Base-by-base conservation (phyloP, 2,888 invertebrate species). In the Ganaspis brasiliensis region DNA sequence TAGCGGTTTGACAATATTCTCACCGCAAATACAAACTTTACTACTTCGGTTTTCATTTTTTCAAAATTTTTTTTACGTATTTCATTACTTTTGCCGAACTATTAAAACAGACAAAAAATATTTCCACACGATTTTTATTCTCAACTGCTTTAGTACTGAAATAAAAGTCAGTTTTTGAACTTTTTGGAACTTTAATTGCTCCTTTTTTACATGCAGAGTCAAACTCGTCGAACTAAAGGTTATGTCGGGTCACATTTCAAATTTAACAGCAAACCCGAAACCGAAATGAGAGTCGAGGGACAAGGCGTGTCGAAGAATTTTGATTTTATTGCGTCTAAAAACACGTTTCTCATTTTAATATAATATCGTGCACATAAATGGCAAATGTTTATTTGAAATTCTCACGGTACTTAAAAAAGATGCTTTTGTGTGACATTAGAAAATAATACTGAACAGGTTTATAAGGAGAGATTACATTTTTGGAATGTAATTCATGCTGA, bases 251-350 rank as follows among this genome's bases (percentile, higher is more conserved):
- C 67, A 24, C 9, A 67, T 67, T 67, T 67, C 45, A 40, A 37
- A 63, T 63, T 63, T n/a, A 67, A 45, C 14, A 40, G 21, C 40
- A 45, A 67, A 67, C 67, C 67, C 45, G 67, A 45, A 45, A 21
- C 24, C 9, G 10, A 9, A 67, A 8, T 67, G 19, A 67, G 40
- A 67, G 40, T 21, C 52, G 16, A 10, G 63, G 21, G 37, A 63
- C 19, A 61, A 61, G 16, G 63, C 45, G 67, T 45, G 45, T 45
- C 67, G 40, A 24, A 21, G 67, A 67, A 67, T 45, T 67, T 67
- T 52, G 52, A 52, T 45, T 67, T 67, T 45, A 67, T 67, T 24
- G n/a, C 26, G 24, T 24, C n/a, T 9, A n/a, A 67, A n/a, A 24
- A 40, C 63, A 40, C 21, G 63, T 67, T 67, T 37, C n/a, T 45